Base-by-base conservation (phyloP, 1,140 invertebrate species). In the Eulimnadia texana region DNA sequence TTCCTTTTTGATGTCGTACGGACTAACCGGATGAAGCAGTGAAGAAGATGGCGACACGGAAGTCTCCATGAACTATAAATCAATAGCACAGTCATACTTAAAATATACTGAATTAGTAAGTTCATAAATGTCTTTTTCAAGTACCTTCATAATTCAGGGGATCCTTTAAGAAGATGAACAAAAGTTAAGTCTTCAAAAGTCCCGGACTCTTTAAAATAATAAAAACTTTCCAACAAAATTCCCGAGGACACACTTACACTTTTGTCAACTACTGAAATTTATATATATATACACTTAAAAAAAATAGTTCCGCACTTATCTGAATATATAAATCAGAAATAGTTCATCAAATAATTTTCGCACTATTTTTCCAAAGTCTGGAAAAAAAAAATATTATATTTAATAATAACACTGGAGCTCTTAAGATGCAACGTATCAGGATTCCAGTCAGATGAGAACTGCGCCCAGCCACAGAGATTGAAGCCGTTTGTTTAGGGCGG, bases 1-100 rank as follows among this genome's bases (percentile, higher is more conserved):
- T 57, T 57, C 55, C 20, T 33, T 6, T 57, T 57, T 57, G 28
- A 57, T 57, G 20, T 57, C 55, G 28, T 20, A 57, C 22, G 55
- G 55, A 33, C 55, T 57, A 27, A 57, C 55, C 2, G 55, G 55
- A 33, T 57, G 55, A 22, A 57, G 55, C 33, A 57, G 55, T 19
- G 55, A 57, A 3, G 55, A 57, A 11, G 55, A 27, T 20, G 55
- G 55, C 22, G 55, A 57, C 55, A 57, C 33, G 22, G 55, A 57
- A 33, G 55, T 57, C 27, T 57, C 55, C 55, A 57, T 57, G 33
- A 57, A 57, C 55, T 57, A 20, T 42, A 42, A 42, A 42, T 42
- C 33, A 9, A 42, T 42, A n/a, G n/a, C n/a, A n/a, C n/a, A n/a
- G n/a, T n/a, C n/a, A 9, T 42, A 42, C 33, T 16, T 42, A 42